Conservation (phyloP, 2,797 vertebrate species). For the Neostethus bicornis region DNA sequence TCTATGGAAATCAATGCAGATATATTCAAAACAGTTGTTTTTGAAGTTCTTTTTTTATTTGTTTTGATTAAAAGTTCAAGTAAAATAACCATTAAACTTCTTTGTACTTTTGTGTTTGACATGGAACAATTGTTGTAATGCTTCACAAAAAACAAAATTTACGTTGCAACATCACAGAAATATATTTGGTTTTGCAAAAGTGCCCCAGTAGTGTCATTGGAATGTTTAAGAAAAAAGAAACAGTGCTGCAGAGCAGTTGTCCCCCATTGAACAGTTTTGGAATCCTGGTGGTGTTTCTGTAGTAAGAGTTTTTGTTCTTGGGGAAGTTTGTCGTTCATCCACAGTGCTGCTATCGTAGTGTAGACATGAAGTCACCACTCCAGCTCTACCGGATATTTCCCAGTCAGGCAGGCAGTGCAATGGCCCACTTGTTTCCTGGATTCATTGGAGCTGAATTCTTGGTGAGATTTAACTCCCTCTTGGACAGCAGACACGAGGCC, state of each 20-base stretch:
- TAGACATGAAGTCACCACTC: slow-evolving; percentile 84
- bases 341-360: neutral
- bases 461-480: slow-evolving; percentile 78
- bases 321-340: neutral
- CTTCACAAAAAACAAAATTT: slow-evolving; percentile 3
- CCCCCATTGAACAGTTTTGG: neutral
- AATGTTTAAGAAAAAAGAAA: neutral
- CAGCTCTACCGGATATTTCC: slow-evolving; percentile 93
- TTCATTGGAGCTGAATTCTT: slow-evolving; percentile 68
- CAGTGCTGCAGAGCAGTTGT: neutral
- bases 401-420: slow-evolving; percentile 95
- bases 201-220: slow-evolving; percentile 1
- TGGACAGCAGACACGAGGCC: slow-evolving; percentile 92
- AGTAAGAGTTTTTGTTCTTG: neutral
- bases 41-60: too few species aligned
- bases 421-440: slow-evolving; percentile 81
- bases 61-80: neutral
- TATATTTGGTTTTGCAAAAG: neutral
- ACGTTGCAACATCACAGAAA: neutral
- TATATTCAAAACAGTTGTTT: too few species aligned
- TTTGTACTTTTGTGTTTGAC: slow-evolving; percentile 48
- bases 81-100: slow-evolving; percentile 24
- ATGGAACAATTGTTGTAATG: neutral
- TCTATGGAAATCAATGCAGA: too few species aligned
- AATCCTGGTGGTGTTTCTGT: neutral